These are phyloP conservation scores for Chaetodon trifasciatus DNA, from an alignment of 2,797 vertebrate species.

Conservation along the genomic window DNA sequence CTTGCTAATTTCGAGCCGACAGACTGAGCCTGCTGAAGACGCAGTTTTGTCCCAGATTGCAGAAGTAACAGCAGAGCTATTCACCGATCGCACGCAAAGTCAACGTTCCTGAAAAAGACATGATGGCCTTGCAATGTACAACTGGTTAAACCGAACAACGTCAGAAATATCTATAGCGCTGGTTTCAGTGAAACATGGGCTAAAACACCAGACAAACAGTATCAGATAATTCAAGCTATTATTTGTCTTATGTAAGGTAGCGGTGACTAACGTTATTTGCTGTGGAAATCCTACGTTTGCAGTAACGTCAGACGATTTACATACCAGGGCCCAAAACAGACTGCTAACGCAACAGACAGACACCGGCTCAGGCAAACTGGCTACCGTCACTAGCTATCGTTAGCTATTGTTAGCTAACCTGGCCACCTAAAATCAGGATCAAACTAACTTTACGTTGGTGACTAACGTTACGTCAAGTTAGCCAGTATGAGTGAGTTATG, in stretches of 20 bases:
- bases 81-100: background rate
- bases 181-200: background rate
- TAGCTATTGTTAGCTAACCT: constrained; percentile 49
- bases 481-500: background rate
- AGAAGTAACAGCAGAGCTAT: background rate
- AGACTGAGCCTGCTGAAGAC: background rate
- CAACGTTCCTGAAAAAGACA: background rate
- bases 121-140: background rate
- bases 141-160: background rate
- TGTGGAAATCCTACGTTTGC: background rate
- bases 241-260: background rate
- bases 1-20: background rate
- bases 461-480: constrained; percentile 10
- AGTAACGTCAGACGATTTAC: constrained; percentile 31
- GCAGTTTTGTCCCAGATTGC: background rate
- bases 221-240: no score
- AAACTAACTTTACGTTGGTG: background rate
- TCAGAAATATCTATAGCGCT: background rate
- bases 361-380: constrained; percentile 40
- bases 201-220: background rate
- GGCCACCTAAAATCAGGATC: constrained; percentile 19
- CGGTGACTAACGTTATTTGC: background rate
- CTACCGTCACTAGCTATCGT: constrained; percentile 43
- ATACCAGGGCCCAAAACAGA: constrained; percentile 44
- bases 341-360: constrained; percentile 35